Evolutionary conservation across 2,113 vertebrate species (phyloP).

Genomic region (Onychorhynchus coronatus): DNA sequence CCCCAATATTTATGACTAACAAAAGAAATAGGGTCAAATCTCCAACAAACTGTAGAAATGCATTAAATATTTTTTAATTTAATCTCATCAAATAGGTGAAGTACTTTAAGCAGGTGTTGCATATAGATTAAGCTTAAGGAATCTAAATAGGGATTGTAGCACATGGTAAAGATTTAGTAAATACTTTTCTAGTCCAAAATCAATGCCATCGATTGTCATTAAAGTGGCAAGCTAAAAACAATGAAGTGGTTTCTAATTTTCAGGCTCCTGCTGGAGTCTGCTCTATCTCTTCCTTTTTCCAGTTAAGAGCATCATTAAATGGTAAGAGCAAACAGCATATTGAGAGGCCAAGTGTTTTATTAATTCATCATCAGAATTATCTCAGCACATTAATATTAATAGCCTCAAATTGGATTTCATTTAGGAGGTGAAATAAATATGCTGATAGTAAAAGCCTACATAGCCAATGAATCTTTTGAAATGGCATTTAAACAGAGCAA

Average conservation of each 20-base stretch:
- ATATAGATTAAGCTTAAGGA: slow-evolving; percentile 46
- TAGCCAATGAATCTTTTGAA: slow-evolving; percentile 36
- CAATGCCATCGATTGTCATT: slow-evolving; percentile 81
- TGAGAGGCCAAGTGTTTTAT: slow-evolving; percentile 83
- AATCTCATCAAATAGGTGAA: slow-evolving; percentile 14
- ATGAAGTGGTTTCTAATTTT: slow-evolving; percentile 78
- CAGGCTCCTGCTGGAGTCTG: slow-evolving; percentile 78
- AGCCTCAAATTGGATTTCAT: slow-evolving; percentile 87
- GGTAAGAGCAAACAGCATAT: slow-evolving; percentile 83
- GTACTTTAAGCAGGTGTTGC: not conserved
- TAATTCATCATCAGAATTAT: slow-evolving; percentile 92
- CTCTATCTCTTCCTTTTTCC: slow-evolving; percentile 74
- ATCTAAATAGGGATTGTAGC: slow-evolving; percentile 67
- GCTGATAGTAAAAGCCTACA: slow-evolving; percentile 74
- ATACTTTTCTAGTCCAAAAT: slow-evolving; percentile 74
- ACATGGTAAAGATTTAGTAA: slow-evolving; percentile 76
- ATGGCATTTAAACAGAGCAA: slow-evolving; percentile 40
- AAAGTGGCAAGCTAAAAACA: slow-evolving; percentile 78
- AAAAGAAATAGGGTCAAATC: not conserved
- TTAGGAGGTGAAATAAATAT: slow-evolving; percentile 85
- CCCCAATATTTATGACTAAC: not conserved
- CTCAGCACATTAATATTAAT: slow-evolving; percentile 89
- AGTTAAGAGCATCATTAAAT: slow-evolving; percentile 82
- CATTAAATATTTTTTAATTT: slow-evolving; percentile 27
- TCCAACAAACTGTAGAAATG: not conserved